A percentile compares a stretch with the other conserved stretches of the same genome.
These are phyloP conservation scores for Enteromius viviparus DNA, from an alignment of 2,797 vertebrate genomes.

Conservation along the genomic window DNA sequence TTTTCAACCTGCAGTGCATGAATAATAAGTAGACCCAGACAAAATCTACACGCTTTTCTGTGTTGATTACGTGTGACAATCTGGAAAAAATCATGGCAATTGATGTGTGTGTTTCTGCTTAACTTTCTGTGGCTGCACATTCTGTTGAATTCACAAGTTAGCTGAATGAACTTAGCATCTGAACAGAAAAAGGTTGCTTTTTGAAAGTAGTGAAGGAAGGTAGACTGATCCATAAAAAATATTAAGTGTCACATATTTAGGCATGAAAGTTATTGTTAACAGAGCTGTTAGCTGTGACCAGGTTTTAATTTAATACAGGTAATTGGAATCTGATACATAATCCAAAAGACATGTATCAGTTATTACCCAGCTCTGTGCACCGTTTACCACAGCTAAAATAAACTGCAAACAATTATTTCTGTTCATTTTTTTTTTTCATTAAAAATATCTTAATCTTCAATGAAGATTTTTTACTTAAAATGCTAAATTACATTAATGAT, in stretches of 20 bases:
- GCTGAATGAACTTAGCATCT: not conserved
- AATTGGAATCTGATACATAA: too few relatives aligned
- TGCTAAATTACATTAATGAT: not conserved
- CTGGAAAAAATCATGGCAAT: not conserved
- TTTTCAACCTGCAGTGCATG: not conserved
- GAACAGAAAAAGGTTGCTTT: not conserved
- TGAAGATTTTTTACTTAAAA: not conserved
- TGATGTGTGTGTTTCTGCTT: not conserved
- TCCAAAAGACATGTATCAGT: too few relatives aligned
- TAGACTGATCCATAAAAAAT: not conserved
- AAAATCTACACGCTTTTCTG: not conserved
- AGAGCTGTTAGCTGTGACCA: not conserved
- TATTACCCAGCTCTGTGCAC: too few relatives aligned
- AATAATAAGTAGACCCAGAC: conserved; percentile 6
- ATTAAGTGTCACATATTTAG: not conserved
- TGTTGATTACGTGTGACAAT: not conserved
- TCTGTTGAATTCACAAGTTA: not conserved
- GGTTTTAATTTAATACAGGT: not conserved
- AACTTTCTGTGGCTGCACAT: not conserved
- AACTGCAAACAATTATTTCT: not conserved
- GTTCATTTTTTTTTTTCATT: not conserved
- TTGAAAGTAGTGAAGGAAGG: not conserved
- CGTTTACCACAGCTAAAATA: not conserved
- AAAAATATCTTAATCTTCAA: not conserved
- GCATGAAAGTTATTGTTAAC: not conserved